phyloP scores from a whole-genome alignment of 2,888 invertebrate genomes.

The Tanytarsus gracilentus region DNA sequence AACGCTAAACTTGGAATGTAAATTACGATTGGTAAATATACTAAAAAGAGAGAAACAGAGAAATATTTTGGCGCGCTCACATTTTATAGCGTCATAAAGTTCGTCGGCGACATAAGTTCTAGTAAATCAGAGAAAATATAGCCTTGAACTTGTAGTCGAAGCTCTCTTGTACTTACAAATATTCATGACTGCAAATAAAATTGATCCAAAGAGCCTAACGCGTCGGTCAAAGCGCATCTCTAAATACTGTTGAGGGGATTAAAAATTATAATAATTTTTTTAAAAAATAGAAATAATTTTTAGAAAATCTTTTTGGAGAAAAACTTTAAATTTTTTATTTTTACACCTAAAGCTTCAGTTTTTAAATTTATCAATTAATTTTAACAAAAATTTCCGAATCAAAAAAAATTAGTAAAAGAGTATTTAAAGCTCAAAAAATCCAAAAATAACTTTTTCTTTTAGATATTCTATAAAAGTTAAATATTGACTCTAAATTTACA shows the following conservation, averaged over 20 bases:
- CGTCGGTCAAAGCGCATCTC: slow-evolving; percentile 63
- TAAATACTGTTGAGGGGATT: slow-evolving; percentile 52
- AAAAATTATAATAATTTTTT: slow-evolving; percentile 1
- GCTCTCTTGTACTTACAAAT: slow-evolving; percentile 12
- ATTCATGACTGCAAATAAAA: slow-evolving; percentile 57
- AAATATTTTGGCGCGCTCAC: slow-evolving; percentile 8
- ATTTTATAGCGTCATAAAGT: neutral
- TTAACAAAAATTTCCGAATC: too few species aligned
- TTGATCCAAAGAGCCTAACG: slow-evolving; percentile 61
- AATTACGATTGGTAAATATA: slow-evolving; percentile 19
- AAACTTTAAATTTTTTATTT: too few species aligned
- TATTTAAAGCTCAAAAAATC: too few species aligned
- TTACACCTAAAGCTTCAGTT: too few species aligned
- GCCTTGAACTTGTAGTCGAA: slow-evolving; percentile 11
- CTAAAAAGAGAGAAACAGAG: slow-evolving; percentile 2
- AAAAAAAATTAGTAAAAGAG: too few species aligned
- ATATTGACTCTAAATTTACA: too few species aligned
- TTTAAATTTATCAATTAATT: too few species aligned
- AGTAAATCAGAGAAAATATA: neutral
- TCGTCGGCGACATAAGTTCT: neutral
- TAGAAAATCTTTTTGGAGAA: too few species aligned
- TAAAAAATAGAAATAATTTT: too few species aligned
- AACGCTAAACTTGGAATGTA: slow-evolving; percentile 54
- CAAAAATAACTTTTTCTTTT: too few species aligned
- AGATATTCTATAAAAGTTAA: too few species aligned